Base-by-base conservation (phyloP, 2,888 invertebrate genomes). In the Drosophila paranaensis region DNA sequence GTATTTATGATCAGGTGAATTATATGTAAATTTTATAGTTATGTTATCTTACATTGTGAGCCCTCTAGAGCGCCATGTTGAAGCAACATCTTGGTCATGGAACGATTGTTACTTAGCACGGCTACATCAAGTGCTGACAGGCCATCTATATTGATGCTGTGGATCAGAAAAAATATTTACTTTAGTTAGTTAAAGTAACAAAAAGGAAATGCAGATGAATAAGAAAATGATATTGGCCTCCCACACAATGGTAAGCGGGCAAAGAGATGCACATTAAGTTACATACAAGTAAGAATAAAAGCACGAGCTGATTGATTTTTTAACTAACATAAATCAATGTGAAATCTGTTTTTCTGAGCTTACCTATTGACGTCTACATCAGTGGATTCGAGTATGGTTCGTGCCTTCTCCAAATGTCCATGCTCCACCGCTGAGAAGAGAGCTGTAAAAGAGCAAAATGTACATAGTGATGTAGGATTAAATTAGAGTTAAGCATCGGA, bases 381-480 rank as follows among this genome's bases (percentile, higher is more conserved):
- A 1, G 97, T 97, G 33, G 97, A 97, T 90, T 98, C 97, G 90
- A 99, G 94, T 90, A 99, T 98, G 61, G 97, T 96, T 85, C 96
- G 95, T 10, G 98, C 97, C 91, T 97, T 97, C 90, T 98, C 98
- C 89, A 98, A 93, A 92, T 99, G 98, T 60, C 98, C 98, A 93
- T 98, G 97, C 93, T 99, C 99, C 42, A 99, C 97, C 8, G 98
- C 98, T 42, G 97, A 97, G 92, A 99, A 98, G 54, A 98, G 94
- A 60, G 97, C 98, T 98, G 95, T 33, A 95, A 35, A 61, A n/a
- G 6, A 39, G 8, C 14, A 37, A 16, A 30, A 13, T 0, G 4
- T 25, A 13, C 13, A 45, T 25, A 45, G 13, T 25, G 13, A 25
- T n/a, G 6, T 9, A 1, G 35, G 33, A 46, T 42, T 14, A 45